Conservation (phyloP, 2,113 vertebrate genomes). For the Phocoena phocoena region DNA sequence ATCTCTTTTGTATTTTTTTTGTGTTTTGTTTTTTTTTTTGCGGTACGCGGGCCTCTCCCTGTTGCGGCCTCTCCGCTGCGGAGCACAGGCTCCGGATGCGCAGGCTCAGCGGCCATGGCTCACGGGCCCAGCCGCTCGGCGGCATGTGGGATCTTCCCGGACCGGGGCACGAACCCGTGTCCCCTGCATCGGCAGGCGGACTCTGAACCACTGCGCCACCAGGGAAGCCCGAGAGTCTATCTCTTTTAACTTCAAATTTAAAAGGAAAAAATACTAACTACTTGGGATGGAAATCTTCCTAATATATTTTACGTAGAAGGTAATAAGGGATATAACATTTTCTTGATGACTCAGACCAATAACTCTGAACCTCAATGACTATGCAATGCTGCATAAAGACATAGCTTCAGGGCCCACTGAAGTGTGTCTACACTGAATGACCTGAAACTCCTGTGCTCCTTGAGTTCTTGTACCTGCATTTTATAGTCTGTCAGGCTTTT, state of each 20-base stretch:
- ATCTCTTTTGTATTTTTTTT: not conserved
- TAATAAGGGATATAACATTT: constrained; percentile 20
- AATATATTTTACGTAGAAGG: not conserved
- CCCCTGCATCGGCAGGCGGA: no score
- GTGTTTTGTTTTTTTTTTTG: no score
- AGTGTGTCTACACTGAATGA: not conserved
- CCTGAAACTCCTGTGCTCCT: not conserved
- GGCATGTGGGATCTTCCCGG: no score
- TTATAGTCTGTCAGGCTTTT: not conserved
- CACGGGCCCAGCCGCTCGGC: no score
- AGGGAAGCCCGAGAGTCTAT: not conserved
- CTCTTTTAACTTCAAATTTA: not conserved
- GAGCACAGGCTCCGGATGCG: no score
- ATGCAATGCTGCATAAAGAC: not conserved
- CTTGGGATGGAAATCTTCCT: not conserved
- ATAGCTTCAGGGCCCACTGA: constrained; percentile 11
- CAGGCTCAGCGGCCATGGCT: no score
- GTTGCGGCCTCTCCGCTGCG: no score
- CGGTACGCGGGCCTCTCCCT: no score
- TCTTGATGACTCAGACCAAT: constrained; percentile 28
- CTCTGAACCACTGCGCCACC: no score
- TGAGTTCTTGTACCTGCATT: not conserved
- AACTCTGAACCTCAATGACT: not conserved
- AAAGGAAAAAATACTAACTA: not conserved
- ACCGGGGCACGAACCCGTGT: no score